Evolutionary conservation across 64 coral and sea anemone genomes (phyloP).

Genomic region (Montipora efflorescens): DNA sequence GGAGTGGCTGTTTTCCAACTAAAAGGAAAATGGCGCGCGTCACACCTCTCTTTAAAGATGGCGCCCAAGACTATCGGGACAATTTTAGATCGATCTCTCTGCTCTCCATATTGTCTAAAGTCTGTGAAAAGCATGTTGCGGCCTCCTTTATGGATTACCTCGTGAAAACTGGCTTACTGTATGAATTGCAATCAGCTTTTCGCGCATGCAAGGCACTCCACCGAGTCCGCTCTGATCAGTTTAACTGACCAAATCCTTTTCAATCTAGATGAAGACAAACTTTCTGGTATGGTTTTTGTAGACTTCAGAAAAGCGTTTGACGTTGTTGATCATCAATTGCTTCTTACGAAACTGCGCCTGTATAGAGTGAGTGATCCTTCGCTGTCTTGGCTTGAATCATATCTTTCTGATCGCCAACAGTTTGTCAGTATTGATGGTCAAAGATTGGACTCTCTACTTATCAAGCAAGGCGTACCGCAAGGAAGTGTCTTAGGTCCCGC

Average conservation of each 20-base stretch:
- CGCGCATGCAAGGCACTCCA: constrained; percentile 10
- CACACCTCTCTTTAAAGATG: constrained; percentile 69
- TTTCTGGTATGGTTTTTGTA: constrained; percentile 62
- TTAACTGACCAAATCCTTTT: constrained; percentile 58
- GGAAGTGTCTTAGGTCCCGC: constrained; percentile 3
- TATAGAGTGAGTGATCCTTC: constrained; percentile 20
- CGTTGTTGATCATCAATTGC: constrained; percentile 57
- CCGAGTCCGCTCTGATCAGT: constrained; percentile 62
- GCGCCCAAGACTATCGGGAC: constrained; percentile 34
- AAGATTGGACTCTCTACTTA: not conserved
- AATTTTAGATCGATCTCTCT: constrained; percentile 65
- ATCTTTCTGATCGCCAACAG: no score
- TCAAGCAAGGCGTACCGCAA: constrained; percentile 48
- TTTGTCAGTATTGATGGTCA: no score
- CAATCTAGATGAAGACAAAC: constrained; percentile 18
- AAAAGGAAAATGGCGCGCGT: constrained; percentile 75
- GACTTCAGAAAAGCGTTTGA: constrained; percentile 75
- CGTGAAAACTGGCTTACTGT: constrained; percentile 42
- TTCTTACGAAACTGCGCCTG: constrained; percentile 31
- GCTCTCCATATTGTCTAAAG: not conserved
- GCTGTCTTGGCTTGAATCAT: constrained; percentile 42
- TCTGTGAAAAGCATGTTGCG: constrained; percentile 70
- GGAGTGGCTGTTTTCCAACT: constrained; percentile 54
- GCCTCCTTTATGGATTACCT: constrained; percentile 47
- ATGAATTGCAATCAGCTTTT: constrained; percentile 33